phyloP scores from a whole-genome alignment of 2,113 vertebrate species.

The Neodon shergylaensis region DNA sequence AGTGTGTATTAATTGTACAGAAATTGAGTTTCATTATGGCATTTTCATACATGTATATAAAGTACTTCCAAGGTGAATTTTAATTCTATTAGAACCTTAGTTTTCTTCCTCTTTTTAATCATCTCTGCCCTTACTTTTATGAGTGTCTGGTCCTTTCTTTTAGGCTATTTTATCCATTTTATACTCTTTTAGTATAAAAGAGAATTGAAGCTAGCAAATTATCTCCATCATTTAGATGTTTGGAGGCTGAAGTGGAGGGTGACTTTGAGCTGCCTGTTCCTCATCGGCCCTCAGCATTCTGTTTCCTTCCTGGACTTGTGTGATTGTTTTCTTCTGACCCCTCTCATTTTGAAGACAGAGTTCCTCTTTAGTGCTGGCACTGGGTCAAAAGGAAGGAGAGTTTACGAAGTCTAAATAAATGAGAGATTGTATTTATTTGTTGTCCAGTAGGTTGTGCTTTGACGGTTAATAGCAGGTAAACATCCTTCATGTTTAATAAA shows the following conservation, averaged over 20 bases:
- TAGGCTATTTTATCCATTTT: not conserved
- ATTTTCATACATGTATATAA: not conserved
- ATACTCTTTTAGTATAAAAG: not conserved
- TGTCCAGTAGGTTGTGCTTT: slow-evolving; percentile 61
- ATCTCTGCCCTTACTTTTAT: not conserved
- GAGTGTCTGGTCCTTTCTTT: not conserved
- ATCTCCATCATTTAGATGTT: not conserved
- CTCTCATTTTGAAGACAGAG: not conserved
- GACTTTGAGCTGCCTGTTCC: not conserved
- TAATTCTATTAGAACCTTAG: slow-evolving; percentile 27
- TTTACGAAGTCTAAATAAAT: slow-evolving; percentile 69
- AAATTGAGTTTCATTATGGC: slow-evolving; percentile 20
- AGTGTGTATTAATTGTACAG: slow-evolving; percentile 12
- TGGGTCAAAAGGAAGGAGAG: not conserved
- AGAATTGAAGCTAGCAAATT: not conserved
- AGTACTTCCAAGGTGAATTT: slow-evolving; percentile 39
- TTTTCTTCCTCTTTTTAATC: not conserved
- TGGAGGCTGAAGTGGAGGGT: not conserved
- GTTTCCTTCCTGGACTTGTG: not conserved
- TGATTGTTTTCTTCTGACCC: not conserved
- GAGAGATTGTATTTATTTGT: slow-evolving; percentile 55
- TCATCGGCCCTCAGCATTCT: not conserved
- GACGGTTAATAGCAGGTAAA: slow-evolving; percentile 76
- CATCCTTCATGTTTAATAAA: slow-evolving; percentile 72
- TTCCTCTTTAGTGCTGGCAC: not conserved